These are phyloP conservation scores for Perdita meconis DNA, from an alignment of 2,888 invertebrate species.

Conservation along the genomic window DNA sequence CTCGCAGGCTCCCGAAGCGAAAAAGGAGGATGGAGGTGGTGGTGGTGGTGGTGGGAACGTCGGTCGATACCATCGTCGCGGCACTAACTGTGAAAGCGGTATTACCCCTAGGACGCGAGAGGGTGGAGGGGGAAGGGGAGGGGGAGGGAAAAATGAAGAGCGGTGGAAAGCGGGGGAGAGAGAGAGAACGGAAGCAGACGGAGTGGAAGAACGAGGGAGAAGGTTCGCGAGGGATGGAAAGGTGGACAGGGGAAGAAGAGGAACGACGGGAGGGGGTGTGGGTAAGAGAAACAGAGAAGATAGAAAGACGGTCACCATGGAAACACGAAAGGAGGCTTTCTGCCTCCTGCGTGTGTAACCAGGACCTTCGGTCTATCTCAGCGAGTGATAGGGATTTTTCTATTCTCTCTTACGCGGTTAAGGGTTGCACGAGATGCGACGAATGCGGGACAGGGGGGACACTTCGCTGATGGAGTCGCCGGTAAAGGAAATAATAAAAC, in stretches of 20 bases:
- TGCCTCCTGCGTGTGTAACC: conserved; percentile 62
- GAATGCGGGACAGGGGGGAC: neutral
- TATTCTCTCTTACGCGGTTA: conserved; percentile 18
- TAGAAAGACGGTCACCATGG: conserved; percentile 77
- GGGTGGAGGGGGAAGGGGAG: conserved; percentile 10
- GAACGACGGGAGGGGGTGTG: conserved; percentile 29
- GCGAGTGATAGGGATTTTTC: conserved; percentile 62
- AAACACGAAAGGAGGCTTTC: conserved; percentile 75
- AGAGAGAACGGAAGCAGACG: conserved; percentile 19
- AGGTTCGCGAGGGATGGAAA: conserved; percentile 40
- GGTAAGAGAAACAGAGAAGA: conserved; percentile 58
- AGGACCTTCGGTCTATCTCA: conserved; percentile 75
- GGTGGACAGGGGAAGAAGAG: conserved; percentile 10
- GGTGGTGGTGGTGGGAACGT: conserved; percentile 56
- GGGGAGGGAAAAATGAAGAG: conserved; percentile 6
- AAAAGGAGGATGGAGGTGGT: conserved; percentile 44
- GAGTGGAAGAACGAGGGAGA: conserved; percentile 13
- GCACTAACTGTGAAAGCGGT: conserved; percentile 73
- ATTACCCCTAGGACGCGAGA: conserved; percentile 58
- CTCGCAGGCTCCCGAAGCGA: conserved; percentile 41
- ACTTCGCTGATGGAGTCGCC: neutral
- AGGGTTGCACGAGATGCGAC: neutral
- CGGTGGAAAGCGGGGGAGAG: conserved; percentile 4
- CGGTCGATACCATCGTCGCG: conserved; percentile 77
- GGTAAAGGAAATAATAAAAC: neutral